A percentile compares a stretch with the other conserved stretches of the same genome.
Conservation (phyloP, 2,113 vertebrate genomes). For the Sturnus vulgaris region DNA sequence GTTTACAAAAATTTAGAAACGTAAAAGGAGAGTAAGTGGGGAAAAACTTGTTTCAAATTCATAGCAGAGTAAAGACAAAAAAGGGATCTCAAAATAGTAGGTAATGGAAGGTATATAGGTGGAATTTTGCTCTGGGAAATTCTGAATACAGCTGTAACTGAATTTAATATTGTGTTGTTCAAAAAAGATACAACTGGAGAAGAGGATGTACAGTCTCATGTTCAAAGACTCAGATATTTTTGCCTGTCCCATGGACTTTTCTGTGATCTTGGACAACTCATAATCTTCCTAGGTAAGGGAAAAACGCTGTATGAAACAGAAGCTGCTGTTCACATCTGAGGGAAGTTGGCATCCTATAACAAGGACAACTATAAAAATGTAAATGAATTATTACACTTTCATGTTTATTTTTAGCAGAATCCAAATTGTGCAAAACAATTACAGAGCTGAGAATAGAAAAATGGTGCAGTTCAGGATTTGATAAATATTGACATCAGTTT, state of each 20-base stretch:
- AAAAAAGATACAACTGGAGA: background rate
- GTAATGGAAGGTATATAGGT: background rate
- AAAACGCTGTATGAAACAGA: background rate
- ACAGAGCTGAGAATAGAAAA: background rate
- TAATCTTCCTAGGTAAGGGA: background rate
- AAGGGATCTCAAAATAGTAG: background rate
- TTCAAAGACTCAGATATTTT: background rate
- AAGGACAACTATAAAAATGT: background rate
- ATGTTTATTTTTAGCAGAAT: background rate
- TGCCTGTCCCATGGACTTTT: background rate
- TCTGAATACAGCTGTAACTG: background rate
- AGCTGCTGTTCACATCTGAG: background rate
- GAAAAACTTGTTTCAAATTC: background rate
- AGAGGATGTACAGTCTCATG: background rate
- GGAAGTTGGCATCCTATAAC: background rate
- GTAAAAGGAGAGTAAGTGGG: background rate
- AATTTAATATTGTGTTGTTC: background rate
- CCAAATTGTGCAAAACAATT: background rate
- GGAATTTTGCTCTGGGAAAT: background rate
- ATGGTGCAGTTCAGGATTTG: background rate
- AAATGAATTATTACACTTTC: background rate
- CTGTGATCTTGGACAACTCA: background rate
- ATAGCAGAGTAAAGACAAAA: background rate
- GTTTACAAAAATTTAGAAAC: background rate
- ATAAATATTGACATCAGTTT: background rate